These are phyloP conservation scores for Caerostris extrusa DNA, from an alignment of 1,140 invertebrate species.

Conservation along the genomic window DNA sequence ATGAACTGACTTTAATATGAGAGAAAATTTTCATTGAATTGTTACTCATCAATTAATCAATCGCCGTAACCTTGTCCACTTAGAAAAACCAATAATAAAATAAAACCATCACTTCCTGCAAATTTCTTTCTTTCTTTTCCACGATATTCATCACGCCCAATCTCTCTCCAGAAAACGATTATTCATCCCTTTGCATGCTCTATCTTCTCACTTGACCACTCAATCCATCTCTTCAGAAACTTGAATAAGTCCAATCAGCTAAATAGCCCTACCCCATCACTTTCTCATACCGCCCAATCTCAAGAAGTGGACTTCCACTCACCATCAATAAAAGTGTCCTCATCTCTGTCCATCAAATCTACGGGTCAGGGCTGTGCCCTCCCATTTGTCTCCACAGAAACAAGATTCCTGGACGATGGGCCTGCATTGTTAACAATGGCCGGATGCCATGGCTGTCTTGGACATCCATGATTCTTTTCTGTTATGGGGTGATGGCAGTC, in stretches of 20 bases:
- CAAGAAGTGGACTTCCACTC: not conserved
- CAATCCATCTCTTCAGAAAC: not conserved
- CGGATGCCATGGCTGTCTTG: not conserved
- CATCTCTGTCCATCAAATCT: not conserved
- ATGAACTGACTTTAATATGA: too few relatives aligned
- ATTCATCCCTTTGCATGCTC: not conserved
- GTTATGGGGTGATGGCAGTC: not conserved
- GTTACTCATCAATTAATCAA: too few relatives aligned
- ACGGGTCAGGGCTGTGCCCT: not conserved
- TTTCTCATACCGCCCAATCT: not conserved
- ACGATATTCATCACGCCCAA: not conserved
- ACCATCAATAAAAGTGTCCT: conserved; percentile 26
- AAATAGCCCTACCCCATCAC: conserved; percentile 1
- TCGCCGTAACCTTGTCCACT: too few relatives aligned
- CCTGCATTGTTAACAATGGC: not conserved
- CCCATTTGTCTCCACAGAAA: conserved; percentile 5
- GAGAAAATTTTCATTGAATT: too few relatives aligned
- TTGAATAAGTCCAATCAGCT: not conserved
- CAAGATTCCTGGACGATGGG: not conserved
- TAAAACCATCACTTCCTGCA: too few relatives aligned
- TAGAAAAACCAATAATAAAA: too few relatives aligned
- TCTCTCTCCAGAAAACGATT: not conserved
- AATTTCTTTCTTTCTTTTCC: too few relatives aligned
- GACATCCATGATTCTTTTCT: conserved; percentile 1
- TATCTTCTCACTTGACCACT: not conserved